Conservation (phyloP, 2,113 vertebrate genomes). For the Fregata magnificens region DNA sequence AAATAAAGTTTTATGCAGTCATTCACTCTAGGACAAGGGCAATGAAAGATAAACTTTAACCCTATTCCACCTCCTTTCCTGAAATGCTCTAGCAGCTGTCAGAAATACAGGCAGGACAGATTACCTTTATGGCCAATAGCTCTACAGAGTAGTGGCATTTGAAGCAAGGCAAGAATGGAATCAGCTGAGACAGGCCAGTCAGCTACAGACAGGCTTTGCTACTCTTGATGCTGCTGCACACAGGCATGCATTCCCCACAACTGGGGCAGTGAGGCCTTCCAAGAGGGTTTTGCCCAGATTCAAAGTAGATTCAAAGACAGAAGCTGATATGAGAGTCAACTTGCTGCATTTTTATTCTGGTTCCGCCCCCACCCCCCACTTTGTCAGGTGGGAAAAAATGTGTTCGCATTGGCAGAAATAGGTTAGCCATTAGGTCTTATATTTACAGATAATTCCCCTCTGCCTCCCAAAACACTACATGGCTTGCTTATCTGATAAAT, state of each 20-base stretch:
- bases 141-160: neutral
- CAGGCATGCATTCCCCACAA: neutral
- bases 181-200: neutral
- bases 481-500: neutral
- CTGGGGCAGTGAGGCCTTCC: neutral
- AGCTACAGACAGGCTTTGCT: neutral
- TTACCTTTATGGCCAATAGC: neutral
- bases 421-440: neutral
- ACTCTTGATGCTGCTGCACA: neutral
- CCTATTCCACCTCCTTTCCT: neutral
- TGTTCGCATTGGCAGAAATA: neutral
- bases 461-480: neutral
- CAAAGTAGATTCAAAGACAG: neutral
- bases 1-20: neutral
- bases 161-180: neutral
- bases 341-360: neutral
- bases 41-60: neutral
- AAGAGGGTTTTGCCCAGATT: neutral
- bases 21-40: neutral
- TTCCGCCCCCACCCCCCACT: neutral
- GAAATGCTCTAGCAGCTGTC: neutral
- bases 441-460: neutral
- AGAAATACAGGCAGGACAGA: neutral
- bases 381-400: neutral
- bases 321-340: neutral